Base-by-base conservation (phyloP, 2,113 vertebrate genomes). In the Neogobius melanostomus region DNA sequence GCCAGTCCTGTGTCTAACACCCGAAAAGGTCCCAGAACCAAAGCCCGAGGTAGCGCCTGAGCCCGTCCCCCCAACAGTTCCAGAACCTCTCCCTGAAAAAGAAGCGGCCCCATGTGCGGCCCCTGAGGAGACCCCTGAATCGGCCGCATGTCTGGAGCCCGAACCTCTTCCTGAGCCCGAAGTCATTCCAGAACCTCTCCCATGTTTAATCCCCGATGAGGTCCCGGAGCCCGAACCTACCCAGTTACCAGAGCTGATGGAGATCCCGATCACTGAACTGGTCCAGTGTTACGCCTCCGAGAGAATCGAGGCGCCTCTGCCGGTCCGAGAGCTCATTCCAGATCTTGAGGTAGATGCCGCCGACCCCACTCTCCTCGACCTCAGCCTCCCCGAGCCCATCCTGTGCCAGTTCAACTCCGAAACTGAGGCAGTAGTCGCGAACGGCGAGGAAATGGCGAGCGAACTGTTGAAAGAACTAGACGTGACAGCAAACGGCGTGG, bases 401-500 rank as follows among this genome's bases (percentile, higher is more conserved):
- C 28, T 70, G 45, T 47, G 60, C 68, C 65, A 61, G 14, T 74
- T 70, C 54, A 57, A 2, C 1, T 15, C 28, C 6, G 82, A 75
- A 62, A 72, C 71, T 16, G 54, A 36, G 28, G 28, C 1, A 36
- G 28, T 67, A 4, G 60, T 14, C 12, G 78, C 67, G 66, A 81
- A 36, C 60, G 76, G 82, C 11, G 71, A 82, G 48, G 82, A 76
- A 56, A 80, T 45, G 36, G 9, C 86, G 11, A 71, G 72, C 14
- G 77, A 69, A 80, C 69, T 76, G 71, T 74, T 88, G 48, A 71
- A 86, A 66, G 64, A 84, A 66, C 69, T 82, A 0, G 79, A 77
- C 51, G 69, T 85, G 78, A 77, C 69, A 72, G 85, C 76, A 77
- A 84, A 64, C 43, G 81, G 86, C 74, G 61, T 81, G 4, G 61